Evolutionary conservation across 2,113 vertebrate genomes (phyloP).

Genomic region (Labeo rohita): DNA sequence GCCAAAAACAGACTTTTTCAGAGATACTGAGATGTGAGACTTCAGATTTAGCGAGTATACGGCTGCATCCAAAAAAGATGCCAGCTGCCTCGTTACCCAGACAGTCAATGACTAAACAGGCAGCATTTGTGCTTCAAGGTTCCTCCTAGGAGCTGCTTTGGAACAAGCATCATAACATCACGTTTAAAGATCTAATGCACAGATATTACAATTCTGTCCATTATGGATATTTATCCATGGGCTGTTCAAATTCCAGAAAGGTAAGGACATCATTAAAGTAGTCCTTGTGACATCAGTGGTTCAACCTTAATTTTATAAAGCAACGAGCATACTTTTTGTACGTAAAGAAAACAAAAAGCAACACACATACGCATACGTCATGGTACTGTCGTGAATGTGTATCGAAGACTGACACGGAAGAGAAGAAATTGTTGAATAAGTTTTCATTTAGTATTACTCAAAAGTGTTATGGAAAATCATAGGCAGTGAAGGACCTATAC

Average conservation of each 20-base stretch:
- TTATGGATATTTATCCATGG: too few relatives aligned
- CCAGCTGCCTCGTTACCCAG: neutral
- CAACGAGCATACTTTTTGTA: too few relatives aligned
- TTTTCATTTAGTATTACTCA: too few relatives aligned
- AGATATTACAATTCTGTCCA: neutral
- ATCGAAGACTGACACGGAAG: too few relatives aligned
- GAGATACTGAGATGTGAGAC: neutral
- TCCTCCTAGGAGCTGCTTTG: neutral
- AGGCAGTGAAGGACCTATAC: neutral
- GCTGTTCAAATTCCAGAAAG: too few relatives aligned
- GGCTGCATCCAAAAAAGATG: neutral
- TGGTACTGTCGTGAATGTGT: too few relatives aligned
- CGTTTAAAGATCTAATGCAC: neutral
- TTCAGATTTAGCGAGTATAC: neutral
- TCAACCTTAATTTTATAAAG: too few relatives aligned
- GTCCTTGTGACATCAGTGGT: too few relatives aligned
- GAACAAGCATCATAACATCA: neutral
- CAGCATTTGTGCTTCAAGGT: constrained; percentile 17
- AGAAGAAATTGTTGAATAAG: too few relatives aligned
- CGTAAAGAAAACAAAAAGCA: too few relatives aligned
- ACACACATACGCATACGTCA: too few relatives aligned
- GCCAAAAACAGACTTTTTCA: neutral
- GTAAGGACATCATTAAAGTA: too few relatives aligned
- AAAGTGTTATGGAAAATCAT: neutral
- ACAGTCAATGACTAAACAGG: neutral